Evolutionary conservation across 1,140 invertebrate genomes (phyloP).

Genomic region (Eriocheir sinensis): DNA sequence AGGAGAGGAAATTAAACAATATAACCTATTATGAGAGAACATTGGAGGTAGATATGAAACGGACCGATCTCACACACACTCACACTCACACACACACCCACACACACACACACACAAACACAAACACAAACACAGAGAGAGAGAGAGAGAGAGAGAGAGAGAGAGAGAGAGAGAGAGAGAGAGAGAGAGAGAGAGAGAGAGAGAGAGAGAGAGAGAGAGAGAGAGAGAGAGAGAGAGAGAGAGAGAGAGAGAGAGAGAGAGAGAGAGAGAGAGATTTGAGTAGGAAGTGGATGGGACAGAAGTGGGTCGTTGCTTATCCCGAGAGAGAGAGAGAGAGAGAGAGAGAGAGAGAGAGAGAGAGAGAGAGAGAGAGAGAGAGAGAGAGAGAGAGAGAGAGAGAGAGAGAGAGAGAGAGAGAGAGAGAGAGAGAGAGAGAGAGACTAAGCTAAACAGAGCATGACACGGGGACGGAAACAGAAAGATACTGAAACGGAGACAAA

Average conservation of each 20-base stretch:
- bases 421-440: slow-evolving; percentile 19
- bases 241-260: slow-evolving; percentile 48
- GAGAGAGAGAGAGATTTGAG: slow-evolving; percentile 46
- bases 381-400: slow-evolving; percentile 34
- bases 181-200: slow-evolving; percentile 53
- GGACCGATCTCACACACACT: background rate
- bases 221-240: slow-evolving; percentile 41
- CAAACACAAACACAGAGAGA: background rate
- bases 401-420: background rate
- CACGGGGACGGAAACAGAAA: background rate
- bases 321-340: slow-evolving; percentile 48
- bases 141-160: slow-evolving; percentile 37
- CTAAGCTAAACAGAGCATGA: background rate
- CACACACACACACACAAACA: background rate
- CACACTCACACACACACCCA: slow-evolving; percentile 1
- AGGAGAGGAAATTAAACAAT: background rate
- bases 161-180: slow-evolving; percentile 47
- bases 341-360: slow-evolving; percentile 42
- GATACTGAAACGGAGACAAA: background rate
- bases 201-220: slow-evolving; percentile 19
- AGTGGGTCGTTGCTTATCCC: background rate
- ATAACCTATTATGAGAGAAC: background rate
- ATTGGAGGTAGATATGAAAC: background rate
- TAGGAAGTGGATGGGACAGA: background rate
- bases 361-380: background rate